Percentiles rank a stretch among this genome's conserved stretches.
These are phyloP conservation scores for Podarcis lilfordi DNA, from an alignment of 2,797 vertebrate species.

Conservation along the genomic window DNA sequence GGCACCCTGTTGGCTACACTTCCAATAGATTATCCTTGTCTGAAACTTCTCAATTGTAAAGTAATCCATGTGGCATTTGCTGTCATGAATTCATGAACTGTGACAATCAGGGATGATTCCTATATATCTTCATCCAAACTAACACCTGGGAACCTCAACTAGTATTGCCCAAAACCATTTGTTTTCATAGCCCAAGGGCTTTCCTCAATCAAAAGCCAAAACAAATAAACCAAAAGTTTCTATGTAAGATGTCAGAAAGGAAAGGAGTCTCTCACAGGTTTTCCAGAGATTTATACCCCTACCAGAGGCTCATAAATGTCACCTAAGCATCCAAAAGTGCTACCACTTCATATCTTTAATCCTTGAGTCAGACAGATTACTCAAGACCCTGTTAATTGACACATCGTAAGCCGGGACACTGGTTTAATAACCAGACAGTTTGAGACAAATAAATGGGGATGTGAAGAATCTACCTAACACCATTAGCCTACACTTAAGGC, in stretches of 20 bases:
- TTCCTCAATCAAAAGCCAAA: constrained; percentile 22
- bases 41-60: background rate
- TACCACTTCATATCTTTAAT: background rate
- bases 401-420: background rate
- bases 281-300: background rate
- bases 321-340: background rate
- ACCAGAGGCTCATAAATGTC: background rate
- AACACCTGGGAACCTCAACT: background rate
- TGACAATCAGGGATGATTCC: constrained; percentile 5
- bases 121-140: background rate
- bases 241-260: background rate
- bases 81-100: background rate
- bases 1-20: too few species aligned
- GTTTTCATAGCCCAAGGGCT: constrained; percentile 10
- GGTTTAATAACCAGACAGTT: background rate
- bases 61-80: background rate
- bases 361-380: background rate
- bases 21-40: background rate
- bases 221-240: background rate
- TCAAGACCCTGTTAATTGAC: background rate
- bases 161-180: background rate
- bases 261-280: background rate
- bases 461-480: background rate
- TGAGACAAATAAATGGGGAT: background rate
- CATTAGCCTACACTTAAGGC: background rate